Evolutionary conservation across 2,113 vertebrate genomes (phyloP).

Genomic region (Pterocles gutturalis): DNA sequence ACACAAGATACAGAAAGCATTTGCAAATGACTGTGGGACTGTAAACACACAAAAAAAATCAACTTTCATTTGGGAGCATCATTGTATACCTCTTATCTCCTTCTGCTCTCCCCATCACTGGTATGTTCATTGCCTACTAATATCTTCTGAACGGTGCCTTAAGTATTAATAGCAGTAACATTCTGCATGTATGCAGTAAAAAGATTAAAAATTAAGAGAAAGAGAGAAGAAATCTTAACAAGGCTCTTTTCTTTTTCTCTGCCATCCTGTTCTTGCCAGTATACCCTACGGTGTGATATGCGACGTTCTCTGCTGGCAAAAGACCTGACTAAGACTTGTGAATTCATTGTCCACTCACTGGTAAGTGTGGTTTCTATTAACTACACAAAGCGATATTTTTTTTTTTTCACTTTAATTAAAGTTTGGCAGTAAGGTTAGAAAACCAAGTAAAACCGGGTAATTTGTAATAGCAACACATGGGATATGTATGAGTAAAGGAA

Average conservation of each 20-base stretch:
- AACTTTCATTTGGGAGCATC: background rate
- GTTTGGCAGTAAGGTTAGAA: background rate
- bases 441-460: fast-evolving
- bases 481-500: background rate
- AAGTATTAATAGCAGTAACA: background rate
- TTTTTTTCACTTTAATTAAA: background rate
- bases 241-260: background rate
- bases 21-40: background rate
- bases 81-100: background rate
- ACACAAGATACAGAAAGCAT: background rate
- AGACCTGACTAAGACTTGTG: slow-evolving; percentile 92
- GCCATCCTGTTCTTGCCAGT: slow-evolving; percentile 72
- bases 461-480: fast-evolving
- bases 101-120: background rate
- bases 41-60: background rate
- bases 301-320: slow-evolving; percentile 92
- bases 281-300: slow-evolving; percentile 94
- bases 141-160: background rate
- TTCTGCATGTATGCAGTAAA: background rate
- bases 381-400: background rate
- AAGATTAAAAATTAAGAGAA: background rate
- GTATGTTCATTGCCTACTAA: background rate
- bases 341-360: slow-evolving; percentile 93
- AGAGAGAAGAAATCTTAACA: background rate
- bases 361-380: slow-evolving; percentile 73